Percentiles rank a stretch among this genome's conserved stretches.
Evolutionary conservation across 2,888 invertebrate species (phyloP).

Genomic region (Pterobdella sp.): DNA sequence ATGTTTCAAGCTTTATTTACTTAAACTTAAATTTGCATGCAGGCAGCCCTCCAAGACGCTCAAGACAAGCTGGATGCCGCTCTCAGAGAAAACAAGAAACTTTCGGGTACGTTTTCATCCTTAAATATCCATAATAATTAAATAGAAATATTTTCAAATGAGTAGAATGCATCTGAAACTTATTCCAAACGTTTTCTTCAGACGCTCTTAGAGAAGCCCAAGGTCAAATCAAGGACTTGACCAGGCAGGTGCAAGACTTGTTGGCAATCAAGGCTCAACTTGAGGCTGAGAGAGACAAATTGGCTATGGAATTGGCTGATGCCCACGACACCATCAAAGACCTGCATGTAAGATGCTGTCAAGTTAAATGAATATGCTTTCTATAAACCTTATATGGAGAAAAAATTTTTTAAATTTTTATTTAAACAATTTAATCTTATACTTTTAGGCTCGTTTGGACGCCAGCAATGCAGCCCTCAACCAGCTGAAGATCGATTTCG

Average conservation of each 20-base stretch:
- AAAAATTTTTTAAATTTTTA: no score
- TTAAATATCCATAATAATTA: no score
- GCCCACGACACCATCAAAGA: slow-evolving; percentile 90
- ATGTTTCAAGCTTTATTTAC: no score
- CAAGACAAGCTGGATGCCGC: slow-evolving; percentile 89
- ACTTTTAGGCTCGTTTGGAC: slow-evolving; percentile 85
- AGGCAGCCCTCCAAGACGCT: slow-evolving; percentile 80
- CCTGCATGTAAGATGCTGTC: slow-evolving; percentile 61
- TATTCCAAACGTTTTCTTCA: no score
- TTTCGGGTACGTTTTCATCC: slow-evolving; percentile 80
- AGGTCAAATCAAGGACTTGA: slow-evolving; percentile 30
- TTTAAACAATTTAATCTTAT: slow-evolving; percentile 51
- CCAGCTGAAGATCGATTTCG: slow-evolving; percentile 90
- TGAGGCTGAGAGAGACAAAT: slow-evolving; percentile 30
- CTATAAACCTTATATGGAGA: no score
- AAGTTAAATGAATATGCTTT: no score
- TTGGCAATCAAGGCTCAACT: slow-evolving; percentile 25
- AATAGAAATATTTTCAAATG: no score
- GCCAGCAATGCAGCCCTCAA: slow-evolving; percentile 71
- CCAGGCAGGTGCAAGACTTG: slow-evolving; percentile 27
- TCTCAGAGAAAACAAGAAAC: slow-evolving; percentile 92
- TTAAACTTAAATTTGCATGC: no score
- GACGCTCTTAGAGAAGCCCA: slow-evolving; percentile 31
- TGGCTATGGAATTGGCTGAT: slow-evolving; percentile 55
- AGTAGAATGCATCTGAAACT: no score